phyloP scores from a whole-genome alignment of 2,113 vertebrate species.

The Promerops cafer region DNA sequence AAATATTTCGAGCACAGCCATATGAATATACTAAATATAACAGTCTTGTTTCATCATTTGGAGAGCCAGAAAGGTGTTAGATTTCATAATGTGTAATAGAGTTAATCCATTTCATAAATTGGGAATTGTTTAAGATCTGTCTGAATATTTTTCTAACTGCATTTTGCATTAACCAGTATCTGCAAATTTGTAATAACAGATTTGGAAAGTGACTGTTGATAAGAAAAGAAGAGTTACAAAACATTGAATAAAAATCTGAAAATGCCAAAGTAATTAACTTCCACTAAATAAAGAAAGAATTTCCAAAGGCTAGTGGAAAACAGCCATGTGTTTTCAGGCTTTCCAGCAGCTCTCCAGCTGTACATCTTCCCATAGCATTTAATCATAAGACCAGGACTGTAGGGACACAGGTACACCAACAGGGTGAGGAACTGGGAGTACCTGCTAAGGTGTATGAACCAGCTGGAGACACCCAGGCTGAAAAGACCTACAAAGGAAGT shows the following conservation, averaged over 20 bases:
- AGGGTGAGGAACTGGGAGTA: not conserved
- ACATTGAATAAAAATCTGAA: not conserved
- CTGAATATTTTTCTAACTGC: not conserved
- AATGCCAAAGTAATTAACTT: not conserved
- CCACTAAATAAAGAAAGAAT: not conserved
- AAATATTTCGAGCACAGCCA: constrained; percentile 27
- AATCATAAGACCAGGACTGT: not conserved
- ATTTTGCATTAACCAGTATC: not conserved
- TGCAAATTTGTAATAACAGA: not conserved
- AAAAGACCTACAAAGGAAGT: not conserved
- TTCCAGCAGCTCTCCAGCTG: not conserved
- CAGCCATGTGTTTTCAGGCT: not conserved
- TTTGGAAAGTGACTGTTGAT: not conserved
- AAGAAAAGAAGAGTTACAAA: not conserved
- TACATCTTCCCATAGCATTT: not conserved
- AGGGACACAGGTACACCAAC: not conserved
- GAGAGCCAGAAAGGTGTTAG: not conserved
- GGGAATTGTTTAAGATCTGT: not conserved
- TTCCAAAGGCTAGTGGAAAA: not conserved
- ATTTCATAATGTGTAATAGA: not conserved
- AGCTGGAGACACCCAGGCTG: not conserved
- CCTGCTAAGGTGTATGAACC: not conserved
- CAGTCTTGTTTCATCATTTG: not conserved
- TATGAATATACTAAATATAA: constrained; percentile 19
- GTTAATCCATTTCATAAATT: not conserved